These are phyloP conservation scores for Entosphenus tridentatus DNA, from an alignment of 2,113 vertebrate species.

Conservation along the genomic window DNA sequence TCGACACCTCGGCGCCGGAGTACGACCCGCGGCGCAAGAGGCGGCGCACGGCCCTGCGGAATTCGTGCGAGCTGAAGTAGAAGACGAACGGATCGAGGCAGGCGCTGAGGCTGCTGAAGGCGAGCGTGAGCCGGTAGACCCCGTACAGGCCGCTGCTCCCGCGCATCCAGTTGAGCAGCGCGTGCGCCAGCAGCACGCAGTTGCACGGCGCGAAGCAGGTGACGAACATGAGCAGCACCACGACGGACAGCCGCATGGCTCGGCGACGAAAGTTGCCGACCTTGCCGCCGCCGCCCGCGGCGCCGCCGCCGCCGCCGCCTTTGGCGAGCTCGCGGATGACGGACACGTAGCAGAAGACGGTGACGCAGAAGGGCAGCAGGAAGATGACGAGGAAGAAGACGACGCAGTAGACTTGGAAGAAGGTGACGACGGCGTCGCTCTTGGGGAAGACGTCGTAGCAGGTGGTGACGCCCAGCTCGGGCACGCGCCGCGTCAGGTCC, in stretches of 20 bases:
- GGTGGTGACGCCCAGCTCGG: slow-evolving; percentile 7
- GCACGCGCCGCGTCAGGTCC: neutral
- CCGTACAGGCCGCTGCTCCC: slow-evolving; percentile 3
- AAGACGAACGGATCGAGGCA: slow-evolving; percentile 10
- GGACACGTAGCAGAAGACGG: slow-evolving; percentile 1
- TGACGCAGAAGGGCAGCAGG: slow-evolving; percentile 7
- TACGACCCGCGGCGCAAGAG: neutral
- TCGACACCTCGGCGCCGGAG: too few species aligned
- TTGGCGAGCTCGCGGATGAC: slow-evolving; percentile 5
- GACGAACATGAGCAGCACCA: slow-evolving; percentile 7
- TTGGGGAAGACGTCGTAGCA: slow-evolving; percentile 8
- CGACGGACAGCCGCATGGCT: neutral
- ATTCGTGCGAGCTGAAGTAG: slow-evolving; percentile 6
- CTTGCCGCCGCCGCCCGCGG: neutral
- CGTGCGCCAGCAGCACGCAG: slow-evolving; percentile 5
- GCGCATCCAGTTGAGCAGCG: neutral
- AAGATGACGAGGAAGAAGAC: slow-evolving; percentile 6
- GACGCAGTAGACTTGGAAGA: slow-evolving; percentile 4
- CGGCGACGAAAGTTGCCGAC: neutral
- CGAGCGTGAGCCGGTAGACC: slow-evolving; percentile 7
- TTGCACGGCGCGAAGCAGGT: slow-evolving; percentile 8
- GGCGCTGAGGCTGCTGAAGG: slow-evolving; percentile 8
- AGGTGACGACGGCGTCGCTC: neutral
- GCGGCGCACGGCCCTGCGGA: neutral
- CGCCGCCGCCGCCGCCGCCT: neutral